Percentiles rank a stretch among this genome's conserved stretches.
Evolutionary conservation across 2,888 invertebrate genomes (phyloP).

Genomic region (Perdita meconis): DNA sequence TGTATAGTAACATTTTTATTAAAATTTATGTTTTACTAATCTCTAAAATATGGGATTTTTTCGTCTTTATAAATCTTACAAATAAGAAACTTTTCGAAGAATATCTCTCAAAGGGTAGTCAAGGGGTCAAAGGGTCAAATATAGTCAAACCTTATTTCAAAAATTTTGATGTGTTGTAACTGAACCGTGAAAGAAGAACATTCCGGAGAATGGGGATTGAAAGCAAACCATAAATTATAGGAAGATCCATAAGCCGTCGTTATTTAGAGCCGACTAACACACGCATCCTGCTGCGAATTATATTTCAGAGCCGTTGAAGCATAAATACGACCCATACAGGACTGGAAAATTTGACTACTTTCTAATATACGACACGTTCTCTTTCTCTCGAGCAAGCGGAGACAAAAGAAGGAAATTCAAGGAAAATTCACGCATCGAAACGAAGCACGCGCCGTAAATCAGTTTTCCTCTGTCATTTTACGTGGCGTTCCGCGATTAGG

Average conservation of each 20-base stretch:
- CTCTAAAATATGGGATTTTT: too few species aligned
- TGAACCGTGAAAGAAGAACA: slow-evolving; percentile 11
- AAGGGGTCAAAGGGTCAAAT: too few species aligned
- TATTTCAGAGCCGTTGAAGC: slow-evolving; percentile 31
- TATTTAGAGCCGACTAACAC: slow-evolving; percentile 35
- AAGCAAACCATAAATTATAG: slow-evolving; percentile 32
- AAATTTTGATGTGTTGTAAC: neutral
- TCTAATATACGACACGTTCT: slow-evolving; percentile 2
- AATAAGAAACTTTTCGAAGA: too few species aligned
- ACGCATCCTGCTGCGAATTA: slow-evolving; percentile 33
- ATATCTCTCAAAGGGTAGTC: neutral
- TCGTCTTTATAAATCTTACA: too few species aligned
- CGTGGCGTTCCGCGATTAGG: slow-evolving; percentile 34
- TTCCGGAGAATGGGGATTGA: slow-evolving; percentile 7
- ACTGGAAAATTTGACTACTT: slow-evolving; percentile 29
- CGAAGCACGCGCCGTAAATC: slow-evolving; percentile 32
- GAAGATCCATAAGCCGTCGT: slow-evolving; percentile 35
- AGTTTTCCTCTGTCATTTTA: slow-evolving; percentile 31
- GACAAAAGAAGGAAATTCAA: neutral
- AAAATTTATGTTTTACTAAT: too few species aligned
- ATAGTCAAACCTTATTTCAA: neutral
- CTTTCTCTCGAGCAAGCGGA: neutral
- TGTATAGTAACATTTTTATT: too few species aligned
- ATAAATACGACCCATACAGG: slow-evolving; percentile 24
- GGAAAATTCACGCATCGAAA: neutral